These are phyloP conservation scores for Natator depressus DNA, from an alignment of 2,113 vertebrate genomes.

Conservation along the genomic window DNA sequence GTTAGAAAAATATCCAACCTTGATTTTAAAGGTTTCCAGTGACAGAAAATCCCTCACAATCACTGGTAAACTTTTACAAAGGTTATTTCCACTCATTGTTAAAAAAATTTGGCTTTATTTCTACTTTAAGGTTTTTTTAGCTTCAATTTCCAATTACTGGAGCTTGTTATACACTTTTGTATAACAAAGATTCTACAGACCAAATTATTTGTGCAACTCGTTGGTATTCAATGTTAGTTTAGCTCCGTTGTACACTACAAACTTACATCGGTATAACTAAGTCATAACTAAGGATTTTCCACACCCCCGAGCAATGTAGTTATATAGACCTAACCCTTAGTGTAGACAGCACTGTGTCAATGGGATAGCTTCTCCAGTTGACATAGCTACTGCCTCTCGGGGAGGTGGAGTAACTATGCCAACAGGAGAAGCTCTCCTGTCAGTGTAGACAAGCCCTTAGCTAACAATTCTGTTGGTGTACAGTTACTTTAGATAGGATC, in stretches of 20 bases:
- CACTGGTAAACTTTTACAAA: background rate
- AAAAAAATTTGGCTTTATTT: background rate
- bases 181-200: background rate
- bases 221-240: background rate
- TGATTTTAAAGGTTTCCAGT: background rate
- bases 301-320: too few species aligned
- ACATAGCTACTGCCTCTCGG: too few species aligned
- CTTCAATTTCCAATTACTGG: background rate
- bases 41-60: background rate
- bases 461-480: background rate
- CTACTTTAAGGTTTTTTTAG: background rate
- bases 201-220: background rate
- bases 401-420: too few species aligned
- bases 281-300: too few species aligned
- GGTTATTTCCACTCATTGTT: background rate
- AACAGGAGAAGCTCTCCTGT: background rate
- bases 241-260: background rate
- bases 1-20: background rate
- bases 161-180: background rate
- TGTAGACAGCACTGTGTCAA: too few species aligned
- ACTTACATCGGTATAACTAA: too few species aligned
- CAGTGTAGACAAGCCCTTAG: background rate
- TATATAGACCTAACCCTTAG: too few species aligned
- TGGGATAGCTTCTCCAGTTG: too few species aligned
- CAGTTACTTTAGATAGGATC: too few species aligned